Evolutionary conservation across 2,888 invertebrate species (phyloP).

Genomic region (Nebria salina): DNA sequence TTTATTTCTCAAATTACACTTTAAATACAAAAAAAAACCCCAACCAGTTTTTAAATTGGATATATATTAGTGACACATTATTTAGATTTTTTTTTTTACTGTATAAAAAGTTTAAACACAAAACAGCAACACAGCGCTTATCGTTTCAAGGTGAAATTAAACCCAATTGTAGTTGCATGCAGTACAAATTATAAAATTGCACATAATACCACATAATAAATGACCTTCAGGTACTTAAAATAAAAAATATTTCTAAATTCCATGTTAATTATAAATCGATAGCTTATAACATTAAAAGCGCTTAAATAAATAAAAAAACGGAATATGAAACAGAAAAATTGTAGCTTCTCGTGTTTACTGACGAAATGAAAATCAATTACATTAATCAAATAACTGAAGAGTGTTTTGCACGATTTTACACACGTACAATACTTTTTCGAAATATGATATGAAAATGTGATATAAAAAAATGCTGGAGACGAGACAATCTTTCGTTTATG

Average conservation of each 20-base stretch:
- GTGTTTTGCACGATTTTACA: not conserved
- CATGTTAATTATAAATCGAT: too few species aligned
- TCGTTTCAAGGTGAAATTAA: not conserved
- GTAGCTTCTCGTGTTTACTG: not conserved
- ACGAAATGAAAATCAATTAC: not conserved
- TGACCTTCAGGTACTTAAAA: not conserved
- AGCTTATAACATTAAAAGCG: too few species aligned
- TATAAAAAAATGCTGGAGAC: not conserved
- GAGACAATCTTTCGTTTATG: slow-evolving; percentile 43
- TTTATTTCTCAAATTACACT: too few species aligned
- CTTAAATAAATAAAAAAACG: too few species aligned
- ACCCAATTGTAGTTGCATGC: not conserved
- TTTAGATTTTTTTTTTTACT: too few species aligned
- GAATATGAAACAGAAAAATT: too few species aligned
- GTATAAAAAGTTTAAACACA: too few species aligned
- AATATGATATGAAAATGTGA: not conserved
- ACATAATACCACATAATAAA: not conserved
- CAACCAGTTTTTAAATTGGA: too few species aligned
- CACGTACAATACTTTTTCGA: not conserved
- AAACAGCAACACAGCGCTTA: not conserved
- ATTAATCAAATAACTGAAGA: not conserved
- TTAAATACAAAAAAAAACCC: too few species aligned
- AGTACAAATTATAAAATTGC: not conserved
- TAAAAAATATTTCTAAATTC: too few species aligned
- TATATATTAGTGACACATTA: too few species aligned